Percentiles rank a stretch among this genome's conserved stretches.
Conservation (phyloP, 2,113 vertebrate genomes). For the Puntigrus tetrazona region DNA sequence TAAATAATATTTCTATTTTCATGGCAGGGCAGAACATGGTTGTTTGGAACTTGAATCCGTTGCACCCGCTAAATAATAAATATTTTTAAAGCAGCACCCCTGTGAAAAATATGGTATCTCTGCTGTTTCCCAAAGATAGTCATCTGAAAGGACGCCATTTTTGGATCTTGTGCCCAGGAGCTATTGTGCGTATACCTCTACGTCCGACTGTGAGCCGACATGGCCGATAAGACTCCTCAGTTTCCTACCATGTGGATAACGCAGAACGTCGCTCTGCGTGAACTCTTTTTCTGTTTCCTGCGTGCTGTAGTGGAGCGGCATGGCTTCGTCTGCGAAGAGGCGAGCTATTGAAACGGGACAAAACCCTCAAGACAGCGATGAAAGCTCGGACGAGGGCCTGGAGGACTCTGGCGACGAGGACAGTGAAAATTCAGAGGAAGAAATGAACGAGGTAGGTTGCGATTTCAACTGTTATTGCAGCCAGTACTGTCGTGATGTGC, state of each 20-base stretch:
- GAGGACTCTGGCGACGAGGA: slow-evolving; percentile 71
- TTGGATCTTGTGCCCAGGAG: not conserved
- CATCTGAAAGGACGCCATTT: slow-evolving; percentile 25
- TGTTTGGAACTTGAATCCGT: not conserved
- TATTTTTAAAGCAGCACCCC: not conserved
- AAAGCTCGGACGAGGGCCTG: slow-evolving; percentile 65
- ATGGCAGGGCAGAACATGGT: not conserved
- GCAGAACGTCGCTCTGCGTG: slow-evolving; percentile 45
- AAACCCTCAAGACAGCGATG: slow-evolving; percentile 52
- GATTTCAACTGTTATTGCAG: not conserved
- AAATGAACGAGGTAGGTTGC: slow-evolving; percentile 73
- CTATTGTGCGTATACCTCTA: no score
- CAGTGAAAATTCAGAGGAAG: slow-evolving; percentile 71
- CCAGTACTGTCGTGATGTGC: not conserved
- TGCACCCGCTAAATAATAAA: not conserved
- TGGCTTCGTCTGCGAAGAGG: slow-evolving; percentile 85
- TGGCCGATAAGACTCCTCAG: slow-evolving; percentile 48
- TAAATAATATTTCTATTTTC: not conserved
- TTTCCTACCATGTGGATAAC: slow-evolving; percentile 44
- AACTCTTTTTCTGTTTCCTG: slow-evolving; percentile 45
- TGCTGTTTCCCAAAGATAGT: not conserved
- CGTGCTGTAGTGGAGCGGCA: slow-evolving; percentile 57
- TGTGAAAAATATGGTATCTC: not conserved
- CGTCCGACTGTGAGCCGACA: slow-evolving; percentile 60
- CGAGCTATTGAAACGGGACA: slow-evolving; percentile 64